Base-by-base conservation (phyloP, 2,113 vertebrate genomes). In the Nibea albiflora region DNA sequence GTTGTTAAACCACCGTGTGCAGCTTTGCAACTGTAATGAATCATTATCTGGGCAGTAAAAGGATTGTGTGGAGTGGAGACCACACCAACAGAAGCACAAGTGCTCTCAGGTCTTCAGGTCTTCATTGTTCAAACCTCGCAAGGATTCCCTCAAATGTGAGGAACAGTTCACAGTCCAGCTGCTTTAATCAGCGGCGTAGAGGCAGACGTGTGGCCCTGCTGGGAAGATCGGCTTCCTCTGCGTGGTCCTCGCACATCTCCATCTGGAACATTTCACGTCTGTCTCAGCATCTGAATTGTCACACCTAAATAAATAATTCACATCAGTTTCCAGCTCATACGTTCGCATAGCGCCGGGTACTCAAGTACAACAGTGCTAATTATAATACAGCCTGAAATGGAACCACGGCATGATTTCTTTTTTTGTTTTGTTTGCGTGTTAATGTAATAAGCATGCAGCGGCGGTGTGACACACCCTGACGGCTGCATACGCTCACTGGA, bases 11-110 rank as follows among this genome's bases (percentile, higher is more conserved):
- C 80, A 73, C 80, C 53, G 64, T 78, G 85, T 89, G 90, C 76
- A 89, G 87, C 78, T 82, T 85, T 78, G 77, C 79, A 77, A 89
- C 81, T 71, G 76, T 78, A 89, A 79, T 80, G 81, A 81, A 85
- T 81, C 91, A 90, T 93, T 92, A 92, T 88, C 84, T 84, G 79
- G 82, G 85, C 79, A 78, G 84, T 94, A 92, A 89, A 92, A 76
- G 49, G 83, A 90, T 82, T 88, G 90, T 62, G n/a, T n/a, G n/a
- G 71, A 87, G 78, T 71, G 89, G 70, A 89, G 86, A 83, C 72
- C 83, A 73, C 81, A 86, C 69, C 80, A 58, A 67, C 77, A 69
- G 70, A 73, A 69, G 35, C 11, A 22, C 19, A 80, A 85, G 78
- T 60, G 66, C 1, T 11, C 49, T 79, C 1, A 61, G 67, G 83